Evolutionary conservation across 2,797 vertebrate genomes (phyloP), one percentile per base, ranked within the genome.

Genomic region (Danio albolineatus): DNA sequence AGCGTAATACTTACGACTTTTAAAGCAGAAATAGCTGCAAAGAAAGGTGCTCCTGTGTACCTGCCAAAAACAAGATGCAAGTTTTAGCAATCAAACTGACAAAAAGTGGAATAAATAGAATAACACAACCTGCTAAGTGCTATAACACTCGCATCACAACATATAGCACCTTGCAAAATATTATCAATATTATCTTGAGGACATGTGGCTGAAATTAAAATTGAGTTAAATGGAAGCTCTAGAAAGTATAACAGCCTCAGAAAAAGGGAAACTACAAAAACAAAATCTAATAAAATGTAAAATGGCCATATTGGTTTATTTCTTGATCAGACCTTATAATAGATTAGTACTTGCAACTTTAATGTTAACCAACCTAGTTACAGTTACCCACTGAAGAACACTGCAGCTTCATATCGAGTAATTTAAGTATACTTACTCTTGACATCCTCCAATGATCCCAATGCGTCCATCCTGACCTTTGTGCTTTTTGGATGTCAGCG

Each of bases 21-120:
- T 64, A 99, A 89, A 72, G 97, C 97, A 51, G 98, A 95, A 89
- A 99, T 98, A 49, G 97, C 98, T 36, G 98, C 97, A 89, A 99
- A 99, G 88, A 98, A 99, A 0, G 98, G 98, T 13, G 98, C 98
- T 87, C 98, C 98, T 2, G 98, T 99, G 79, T 99, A 99, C 80
- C 98, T 99, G 85, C 51, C 62, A 38, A 46, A 60, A 43, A 60
- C 8, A 19, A 70, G 2, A 14, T 49, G 10, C 4, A 4, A 36
- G 56, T 39, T 59, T 56, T 8, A 60, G 8, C 43, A 60, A 38
- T 12, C 28, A 28, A n/a, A n/a, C n/a, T n/a, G n/a, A n/a, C n/a
- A n/a, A n/a, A n/a, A n/a, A 38, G 4, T 39, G 16, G 75, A n/a
- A 6, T 17, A 60, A 21, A 48, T 5, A 4, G 1, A 17, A 9